Evolutionary conservation across 2,113 vertebrate species (phyloP), one percentile per base, ranked within the genome.

Genomic region (Morone saxatilis): DNA sequence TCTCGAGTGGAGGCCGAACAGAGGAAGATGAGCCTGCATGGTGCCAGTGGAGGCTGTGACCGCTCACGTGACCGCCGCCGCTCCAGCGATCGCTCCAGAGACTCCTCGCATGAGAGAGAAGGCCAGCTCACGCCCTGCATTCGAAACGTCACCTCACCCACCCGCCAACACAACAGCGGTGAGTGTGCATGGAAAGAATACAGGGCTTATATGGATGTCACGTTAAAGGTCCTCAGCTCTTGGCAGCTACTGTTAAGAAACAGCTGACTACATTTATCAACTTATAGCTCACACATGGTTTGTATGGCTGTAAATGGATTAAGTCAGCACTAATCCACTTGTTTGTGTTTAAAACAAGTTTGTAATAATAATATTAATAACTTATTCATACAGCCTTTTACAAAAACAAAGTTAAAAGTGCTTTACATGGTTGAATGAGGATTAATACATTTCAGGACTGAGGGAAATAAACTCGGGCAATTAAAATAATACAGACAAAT

Each of bases 61-160:
- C 96, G 97, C 14, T 99, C 98, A 4, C 94, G 98, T 90, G 98
- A 99, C 91, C 97, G 97, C 83, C 96, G 98, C 51, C 96, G 98
- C 57, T 99, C 98, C 57, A 98, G 97, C 61, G 98, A 99, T 93
- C 96, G 98, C 90, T 99, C 98, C 62, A 96, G 98, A 48, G 98
- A 99, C 94, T 99, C 98, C 2, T 99, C 98, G 53, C 98, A 99
- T 2, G 98, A 99, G 92, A 96, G 98, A 74, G 98, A 99, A 85
- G 97, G 97, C 76, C 98, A 99, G 75, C 97, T 99, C 77, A 99
- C 98, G 70, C 98, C 98, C 0, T 99, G 98, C 93, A 99, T 99
- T 91, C 96, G 98, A 84, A 99, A 99, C 83, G 95, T 99, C 87
- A 99, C 97, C 73, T 99, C 98, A 68, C 98, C 98, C 89, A 99